phyloP scores from a whole-genome alignment of 2,797 vertebrate genomes.

The Rhabdomys pumilio region DNA sequence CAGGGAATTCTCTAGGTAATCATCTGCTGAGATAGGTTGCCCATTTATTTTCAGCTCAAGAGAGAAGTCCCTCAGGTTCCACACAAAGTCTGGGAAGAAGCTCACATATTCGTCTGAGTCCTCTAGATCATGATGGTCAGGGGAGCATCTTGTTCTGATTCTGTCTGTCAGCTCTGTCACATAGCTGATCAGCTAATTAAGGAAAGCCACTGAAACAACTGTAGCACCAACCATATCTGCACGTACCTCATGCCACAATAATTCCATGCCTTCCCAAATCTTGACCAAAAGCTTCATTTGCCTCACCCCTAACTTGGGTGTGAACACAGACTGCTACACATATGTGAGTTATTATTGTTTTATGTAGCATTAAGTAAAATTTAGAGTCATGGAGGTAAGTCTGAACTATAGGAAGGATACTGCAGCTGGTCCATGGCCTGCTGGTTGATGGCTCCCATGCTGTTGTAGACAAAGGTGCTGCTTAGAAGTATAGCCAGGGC shows the following conservation, averaged over 20 bases:
- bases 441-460: slow-evolving; percentile 86
- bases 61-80: slow-evolving; percentile 90
- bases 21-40: slow-evolving; percentile 79
- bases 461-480: slow-evolving; percentile 89
- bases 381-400: background rate
- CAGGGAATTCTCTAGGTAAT: slow-evolving; percentile 89
- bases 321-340: background rate
- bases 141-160: slow-evolving; percentile 85
- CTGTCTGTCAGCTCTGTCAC: slow-evolving; percentile 88
- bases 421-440: slow-evolving; percentile 86
- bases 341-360: background rate
- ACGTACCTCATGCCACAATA: background rate
- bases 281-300: background rate
- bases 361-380: background rate
- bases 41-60: slow-evolving; percentile 83
- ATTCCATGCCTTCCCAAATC: background rate
- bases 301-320: background rate
- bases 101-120: slow-evolving; percentile 83
- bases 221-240: background rate
- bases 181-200: slow-evolving; percentile 84
- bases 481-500: slow-evolving; percentile 84
- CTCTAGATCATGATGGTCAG: background rate
- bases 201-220: slow-evolving; percentile 59
- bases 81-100: slow-evolving; percentile 90
- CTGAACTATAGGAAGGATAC: slow-evolving; percentile 86